Evolutionary conservation across 2,113 vertebrate genomes (phyloP).

Genomic region (Ornithorhynchus anatinus): DNA sequence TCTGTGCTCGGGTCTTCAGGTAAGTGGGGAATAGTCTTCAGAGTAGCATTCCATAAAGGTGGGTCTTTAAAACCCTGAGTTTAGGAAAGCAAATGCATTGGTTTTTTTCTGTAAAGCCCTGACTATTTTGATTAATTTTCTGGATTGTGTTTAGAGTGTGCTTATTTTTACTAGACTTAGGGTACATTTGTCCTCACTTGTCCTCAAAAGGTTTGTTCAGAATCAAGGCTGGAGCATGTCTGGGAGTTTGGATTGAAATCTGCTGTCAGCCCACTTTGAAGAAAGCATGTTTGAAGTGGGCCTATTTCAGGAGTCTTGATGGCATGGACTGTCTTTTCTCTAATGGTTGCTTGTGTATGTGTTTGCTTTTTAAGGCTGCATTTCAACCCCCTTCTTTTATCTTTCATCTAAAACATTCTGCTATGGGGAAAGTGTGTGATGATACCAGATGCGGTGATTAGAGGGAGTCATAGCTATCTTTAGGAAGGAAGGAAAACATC

Average conservation of each 20-base stretch:
- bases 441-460: not conserved
- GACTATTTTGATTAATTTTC: not conserved
- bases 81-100: not conserved
- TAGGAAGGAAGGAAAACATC: not conserved
- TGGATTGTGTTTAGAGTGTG: not conserved
- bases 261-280: not conserved
- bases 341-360: not conserved
- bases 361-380: not conserved
- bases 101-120: not conserved
- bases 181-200: not conserved
- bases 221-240: not conserved
- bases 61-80: not conserved
- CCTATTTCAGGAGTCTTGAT: not conserved
- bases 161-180: not conserved
- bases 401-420: not conserved
- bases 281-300: not conserved
- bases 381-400: not conserved
- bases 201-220: not conserved
- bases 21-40: too few relatives aligned
- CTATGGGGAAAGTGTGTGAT: not conserved
- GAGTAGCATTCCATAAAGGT: too few relatives aligned
- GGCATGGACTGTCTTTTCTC: not conserved
- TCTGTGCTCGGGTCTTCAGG: too few relatives aligned
- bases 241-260: not conserved
- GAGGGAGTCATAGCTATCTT: not conserved